Evolutionary conservation across 2,113 vertebrate genomes (phyloP).

Genomic region (Melanotaenia duboulayi): DNA sequence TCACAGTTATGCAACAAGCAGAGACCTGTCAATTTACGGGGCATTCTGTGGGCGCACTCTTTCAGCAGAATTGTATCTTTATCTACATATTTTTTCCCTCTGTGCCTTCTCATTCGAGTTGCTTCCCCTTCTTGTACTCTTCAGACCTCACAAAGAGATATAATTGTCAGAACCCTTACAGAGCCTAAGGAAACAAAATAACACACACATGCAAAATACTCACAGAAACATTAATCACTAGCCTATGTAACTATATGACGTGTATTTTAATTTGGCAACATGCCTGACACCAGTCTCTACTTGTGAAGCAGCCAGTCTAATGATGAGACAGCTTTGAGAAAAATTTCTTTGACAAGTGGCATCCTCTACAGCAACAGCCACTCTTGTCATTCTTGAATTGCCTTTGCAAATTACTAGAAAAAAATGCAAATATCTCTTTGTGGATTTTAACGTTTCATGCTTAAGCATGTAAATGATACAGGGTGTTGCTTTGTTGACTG

Average conservation of each 20-base stretch:
- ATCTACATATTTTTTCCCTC: conserved; percentile 12
- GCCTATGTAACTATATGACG: conserved; percentile 33
- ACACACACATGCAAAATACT: background rate
- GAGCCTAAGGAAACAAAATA: conserved; percentile 25
- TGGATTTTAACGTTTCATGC: conserved; percentile 64
- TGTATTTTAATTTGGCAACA: conserved; percentile 21
- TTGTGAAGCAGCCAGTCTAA: conserved; percentile 16
- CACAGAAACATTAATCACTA: conserved; percentile 21
- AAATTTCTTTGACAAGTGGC: conserved; percentile 27
- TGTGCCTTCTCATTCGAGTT: background rate
- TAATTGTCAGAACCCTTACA: conserved; percentile 41
- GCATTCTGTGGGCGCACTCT: conserved; percentile 35
- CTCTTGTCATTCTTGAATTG: conserved; percentile 63
- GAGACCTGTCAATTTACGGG: conserved; percentile 39
- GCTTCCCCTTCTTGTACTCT: conserved; percentile 17
- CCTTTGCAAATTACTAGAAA: conserved; percentile 71
- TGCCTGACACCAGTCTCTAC: conserved; percentile 12
- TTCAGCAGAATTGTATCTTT: conserved; percentile 46
- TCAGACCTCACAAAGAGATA: conserved; percentile 27
- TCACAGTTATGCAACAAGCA: conserved; percentile 20
- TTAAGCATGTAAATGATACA: conserved; percentile 68
- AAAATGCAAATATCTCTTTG: conserved; percentile 73
- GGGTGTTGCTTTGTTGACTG: conserved; percentile 42
- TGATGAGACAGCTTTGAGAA: background rate
- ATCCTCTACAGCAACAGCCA: conserved; percentile 24